Base-by-base conservation (phyloP, 2,888 invertebrate species). In the Coelogynopora nodosa region DNA sequence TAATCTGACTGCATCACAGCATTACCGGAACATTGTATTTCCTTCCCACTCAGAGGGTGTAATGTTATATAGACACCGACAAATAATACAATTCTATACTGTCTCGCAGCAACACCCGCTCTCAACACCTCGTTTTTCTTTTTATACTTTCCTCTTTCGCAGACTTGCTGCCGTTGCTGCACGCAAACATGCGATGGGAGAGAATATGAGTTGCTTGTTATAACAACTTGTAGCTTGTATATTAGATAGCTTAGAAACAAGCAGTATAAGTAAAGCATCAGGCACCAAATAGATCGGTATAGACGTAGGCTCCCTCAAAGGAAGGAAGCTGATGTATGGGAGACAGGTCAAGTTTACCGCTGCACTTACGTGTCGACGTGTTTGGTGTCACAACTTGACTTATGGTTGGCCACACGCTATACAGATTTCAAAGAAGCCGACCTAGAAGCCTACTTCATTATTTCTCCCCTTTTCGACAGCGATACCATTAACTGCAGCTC, bases 291-390 rank as follows among this genome's bases (percentile, higher is more conserved):
- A n/a, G n/a, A n/a, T n/a, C n/a, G n/a, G n/a, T n/a, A n/a, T n/a
- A n/a, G n/a, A n/a, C n/a, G n/a, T n/a, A n/a, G n/a, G 49, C 5
- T 5, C 49, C 18, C 49, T 49, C 49, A 49, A 18, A 49, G 49
- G 49, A 49, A 49, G 49, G 49, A 49, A 49, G 49, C 49, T 49
- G 49, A 49, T 49, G 49, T 49, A 18, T 10, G 5, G 23, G 74
- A 74, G 74, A 74, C 74, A 74, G 74, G 74, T 74, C 74, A 74
- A 74, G 74, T 74, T 74, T 74, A 74, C 74, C 74, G 74, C 74
- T 74, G 74, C 74, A 74, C 74, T 74, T 74, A 74, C 74, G 74
- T 74, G 74, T 74, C 5, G 74, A 74, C 74, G 74, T 74, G 74
- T 74, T 74, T 74, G 74, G 74, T 74, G 74, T 74, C 74, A 74